Evolutionary conservation across 1,140 invertebrate genomes (phyloP).

Genomic region (Trichonephila clavata): DNA sequence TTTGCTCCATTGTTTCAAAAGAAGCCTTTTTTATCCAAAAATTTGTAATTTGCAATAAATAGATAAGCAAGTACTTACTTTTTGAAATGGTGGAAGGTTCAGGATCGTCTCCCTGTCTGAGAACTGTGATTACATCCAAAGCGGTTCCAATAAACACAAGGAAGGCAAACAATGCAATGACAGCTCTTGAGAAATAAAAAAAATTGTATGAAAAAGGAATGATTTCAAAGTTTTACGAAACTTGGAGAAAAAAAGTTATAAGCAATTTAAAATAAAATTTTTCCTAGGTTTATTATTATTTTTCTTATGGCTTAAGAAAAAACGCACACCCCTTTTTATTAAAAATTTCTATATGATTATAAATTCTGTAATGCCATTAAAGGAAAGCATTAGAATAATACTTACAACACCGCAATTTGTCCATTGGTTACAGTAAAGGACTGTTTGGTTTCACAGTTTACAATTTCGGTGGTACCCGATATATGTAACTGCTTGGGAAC

Average conservation of each 20-base stretch:
- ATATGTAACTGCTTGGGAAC: slow-evolving; percentile 61
- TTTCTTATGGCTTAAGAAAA: no score
- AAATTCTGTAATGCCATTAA: neutral
- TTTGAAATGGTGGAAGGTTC: slow-evolving; percentile 60
- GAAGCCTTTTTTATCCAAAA: neutral
- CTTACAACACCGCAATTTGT: slow-evolving; percentile 70
- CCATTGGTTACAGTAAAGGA: slow-evolving; percentile 50
- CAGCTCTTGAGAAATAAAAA: slow-evolving; percentile 36
- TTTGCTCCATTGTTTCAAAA: neutral
- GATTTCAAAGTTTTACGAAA: neutral
- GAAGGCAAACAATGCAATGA: slow-evolving; percentile 28
- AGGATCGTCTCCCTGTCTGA: slow-evolving; percentile 65
- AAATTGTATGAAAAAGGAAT: neutral
- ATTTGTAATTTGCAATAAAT: neutral
- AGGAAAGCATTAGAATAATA: neutral
- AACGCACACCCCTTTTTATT: no score
- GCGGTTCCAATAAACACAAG: slow-evolving; percentile 47
- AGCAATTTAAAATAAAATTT: no score
- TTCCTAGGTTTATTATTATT: no score
- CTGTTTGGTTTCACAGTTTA: slow-evolving; percentile 68
- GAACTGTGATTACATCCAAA: slow-evolving; percentile 57
- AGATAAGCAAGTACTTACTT: slow-evolving; percentile 11
- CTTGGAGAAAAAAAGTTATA: neutral
- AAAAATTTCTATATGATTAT: no score
- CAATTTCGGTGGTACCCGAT: slow-evolving; percentile 39